Evolutionary conservation across 2,113 vertebrate species (phyloP).

Genomic region (Ifrita kowaldi): DNA sequence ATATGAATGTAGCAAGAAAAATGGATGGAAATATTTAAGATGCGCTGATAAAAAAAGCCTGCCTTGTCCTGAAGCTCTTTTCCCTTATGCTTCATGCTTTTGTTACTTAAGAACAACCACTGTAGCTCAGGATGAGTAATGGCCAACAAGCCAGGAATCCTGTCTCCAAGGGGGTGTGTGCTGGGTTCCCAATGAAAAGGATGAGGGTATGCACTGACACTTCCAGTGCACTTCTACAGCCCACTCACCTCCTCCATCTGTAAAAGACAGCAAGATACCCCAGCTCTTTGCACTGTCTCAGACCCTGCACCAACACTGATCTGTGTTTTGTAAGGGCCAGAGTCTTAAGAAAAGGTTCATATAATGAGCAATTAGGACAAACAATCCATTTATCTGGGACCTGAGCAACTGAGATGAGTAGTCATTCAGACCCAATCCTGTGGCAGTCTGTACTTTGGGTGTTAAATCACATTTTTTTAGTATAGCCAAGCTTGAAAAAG

Average conservation of each 20-base stretch:
- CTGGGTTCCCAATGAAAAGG: neutral
- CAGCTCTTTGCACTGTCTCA: neutral
- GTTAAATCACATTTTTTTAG: neutral
- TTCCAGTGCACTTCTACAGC: neutral
- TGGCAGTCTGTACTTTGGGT: neutral
- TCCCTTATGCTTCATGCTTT: neutral
- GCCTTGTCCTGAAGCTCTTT: neutral
- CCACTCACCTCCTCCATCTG: neutral
- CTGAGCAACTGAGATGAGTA: neutral
- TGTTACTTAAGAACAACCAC: neutral
- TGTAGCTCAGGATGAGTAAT: neutral
- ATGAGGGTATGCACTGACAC: neutral
- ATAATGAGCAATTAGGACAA: neutral
- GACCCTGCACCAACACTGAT: too few relatives aligned
- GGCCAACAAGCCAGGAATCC: neutral
- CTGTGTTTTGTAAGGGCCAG: neutral
- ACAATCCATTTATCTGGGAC: neutral
- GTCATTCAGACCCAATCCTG: neutral
- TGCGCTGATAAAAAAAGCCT: neutral
- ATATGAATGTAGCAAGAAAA: neutral
- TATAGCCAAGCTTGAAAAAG: neutral
- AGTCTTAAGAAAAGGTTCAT: neutral
- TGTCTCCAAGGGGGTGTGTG: neutral
- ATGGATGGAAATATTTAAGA: neutral
- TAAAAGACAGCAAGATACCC: neutral